A percentile compares a stretch with the other conserved stretches of the same genome.
phyloP scores from a whole-genome alignment of 2,797 vertebrate species.

The Peromyscus attwateri region DNA sequence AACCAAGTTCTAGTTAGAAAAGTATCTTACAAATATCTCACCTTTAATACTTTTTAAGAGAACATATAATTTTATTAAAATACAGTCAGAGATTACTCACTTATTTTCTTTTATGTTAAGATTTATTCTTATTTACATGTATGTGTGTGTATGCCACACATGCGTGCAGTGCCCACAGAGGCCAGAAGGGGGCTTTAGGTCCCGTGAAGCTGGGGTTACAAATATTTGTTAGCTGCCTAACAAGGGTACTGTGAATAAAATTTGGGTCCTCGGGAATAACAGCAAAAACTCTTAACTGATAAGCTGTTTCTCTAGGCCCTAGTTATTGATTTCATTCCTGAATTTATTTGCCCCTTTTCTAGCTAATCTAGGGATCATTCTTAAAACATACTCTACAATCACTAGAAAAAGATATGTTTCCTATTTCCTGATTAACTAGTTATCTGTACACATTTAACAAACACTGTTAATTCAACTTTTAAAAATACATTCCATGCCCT shows the following conservation, averaged over 20 bases:
- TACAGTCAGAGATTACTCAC: not conserved
- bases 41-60: not conserved
- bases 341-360: not conserved
- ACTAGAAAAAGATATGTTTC: not conserved
- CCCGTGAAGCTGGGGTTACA: not conserved
- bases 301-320: not conserved
- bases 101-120: not conserved
- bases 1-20: not conserved
- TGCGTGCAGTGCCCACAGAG: not conserved
- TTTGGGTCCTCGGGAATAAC: not conserved
- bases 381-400: not conserved
- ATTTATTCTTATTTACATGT: not conserved
- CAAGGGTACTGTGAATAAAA: not conserved
- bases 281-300: not conserved
- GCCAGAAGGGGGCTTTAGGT: not conserved
- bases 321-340: not conserved
- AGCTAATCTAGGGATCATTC: not conserved
- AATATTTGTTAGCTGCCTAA: too few species aligned
- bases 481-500: not conserved
- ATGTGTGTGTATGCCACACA: not conserved
- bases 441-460: not conserved
- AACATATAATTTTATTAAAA: not conserved
- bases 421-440: not conserved
- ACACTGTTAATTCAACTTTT: constrained; percentile 9
- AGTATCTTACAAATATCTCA: not conserved